Evolutionary conservation across 30 jellyfish, hydroid and myxozoan species (phyloP), one percentile per base, ranked within the genome.

Genomic region (Sanderia malayensis): DNA sequence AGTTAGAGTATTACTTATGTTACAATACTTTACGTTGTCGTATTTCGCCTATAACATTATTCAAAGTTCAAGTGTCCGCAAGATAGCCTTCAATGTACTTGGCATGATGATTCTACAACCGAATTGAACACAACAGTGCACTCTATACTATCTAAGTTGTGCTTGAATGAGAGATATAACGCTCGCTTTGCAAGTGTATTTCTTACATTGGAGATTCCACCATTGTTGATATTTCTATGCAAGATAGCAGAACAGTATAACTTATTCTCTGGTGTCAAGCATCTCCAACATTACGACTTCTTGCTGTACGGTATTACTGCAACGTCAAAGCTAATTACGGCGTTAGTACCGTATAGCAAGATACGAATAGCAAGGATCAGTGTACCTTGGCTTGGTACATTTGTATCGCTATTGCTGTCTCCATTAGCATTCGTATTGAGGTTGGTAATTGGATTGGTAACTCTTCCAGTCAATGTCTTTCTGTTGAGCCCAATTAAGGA

Each of bases 141-240:
- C 27, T 9, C 64, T 11, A 3, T 49, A 19, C 3, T 49, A 49
- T 49, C 64, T 4, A 49, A 4, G 8, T 9, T 49, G 64, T 49
- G 64, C 27, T 49, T 9, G 23, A 49, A 49, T 24, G 64, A 49
- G 64, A 49, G 27, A 15, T 19, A 49, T 49, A 49, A 49, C 64
- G 3, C 25, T 19, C 64, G 64, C 23, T 49, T 49, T 19, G 64
- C 64, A 15, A 49, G 64, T 19, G 64, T 49, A 19, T 49, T 49
- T 49, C 11, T 49, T 15, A 24, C 64, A 49, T 24, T 49, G 64
- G 64, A 49, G 18, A 15, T 49, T 19, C 23, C 64, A 49, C 25
- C 64, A 11, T 2, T 49, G 3, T 4, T 15, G 7, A 19, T 49
- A 19, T 49, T 49, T 2, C 2, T 49, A 49, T 2, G 4, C 64